phyloP scores from a whole-genome alignment of 2,113 vertebrate species.

The Rhagologus leucostigma region DNA sequence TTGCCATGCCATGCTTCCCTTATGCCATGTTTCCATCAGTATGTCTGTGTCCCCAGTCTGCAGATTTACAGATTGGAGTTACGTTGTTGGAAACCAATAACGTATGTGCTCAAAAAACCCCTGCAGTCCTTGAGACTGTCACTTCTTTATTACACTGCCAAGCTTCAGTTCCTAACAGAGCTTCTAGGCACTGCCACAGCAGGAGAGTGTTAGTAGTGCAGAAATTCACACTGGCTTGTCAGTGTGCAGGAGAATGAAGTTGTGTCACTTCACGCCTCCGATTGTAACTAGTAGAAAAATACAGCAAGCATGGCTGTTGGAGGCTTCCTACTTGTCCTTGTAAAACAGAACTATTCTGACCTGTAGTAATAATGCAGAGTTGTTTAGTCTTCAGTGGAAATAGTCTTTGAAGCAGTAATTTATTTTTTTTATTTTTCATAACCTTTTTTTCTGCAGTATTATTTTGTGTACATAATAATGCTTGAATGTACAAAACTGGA shows the following conservation, averaged over 20 bases:
- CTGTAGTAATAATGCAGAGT: not conserved
- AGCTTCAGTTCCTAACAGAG: not conserved
- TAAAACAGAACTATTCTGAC: not conserved
- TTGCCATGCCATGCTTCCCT: not conserved
- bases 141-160: not conserved
- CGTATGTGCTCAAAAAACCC: not conserved
- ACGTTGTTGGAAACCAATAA: not conserved
- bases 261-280: not conserved
- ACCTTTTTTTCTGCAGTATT: not conserved
- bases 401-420: not conserved
- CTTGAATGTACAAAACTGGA: not conserved
- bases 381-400: not conserved
- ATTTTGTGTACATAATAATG: not conserved
- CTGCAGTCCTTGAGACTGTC: not conserved
- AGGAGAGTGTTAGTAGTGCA: not conserved
- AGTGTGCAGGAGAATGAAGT: not conserved
- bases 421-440: not conserved
- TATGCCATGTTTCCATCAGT: not conserved
- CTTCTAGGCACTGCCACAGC: not conserved
- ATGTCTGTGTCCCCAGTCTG: not conserved
- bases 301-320: not conserved
- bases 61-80: not conserved
- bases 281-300: not conserved
- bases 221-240: not conserved
- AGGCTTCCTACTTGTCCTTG: not conserved